Evolutionary conservation across 2,113 vertebrate genomes (phyloP), one percentile per base, ranked within the genome.

Genomic region (Ctenomys sociabilis): DNA sequence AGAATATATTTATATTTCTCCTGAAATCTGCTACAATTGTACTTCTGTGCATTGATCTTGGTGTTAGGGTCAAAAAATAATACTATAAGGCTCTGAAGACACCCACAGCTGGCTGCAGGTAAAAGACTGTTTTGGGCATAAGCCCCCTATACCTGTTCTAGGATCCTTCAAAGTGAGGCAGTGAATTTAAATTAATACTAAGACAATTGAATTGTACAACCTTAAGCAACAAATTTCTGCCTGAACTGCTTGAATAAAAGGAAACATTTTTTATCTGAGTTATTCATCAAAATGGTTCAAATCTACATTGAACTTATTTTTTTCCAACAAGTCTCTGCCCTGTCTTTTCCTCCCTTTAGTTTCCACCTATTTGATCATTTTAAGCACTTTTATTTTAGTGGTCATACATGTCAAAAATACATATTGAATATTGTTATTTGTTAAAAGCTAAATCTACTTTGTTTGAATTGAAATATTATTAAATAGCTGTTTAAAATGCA

Each of bases 1-100:
- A 84, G 63, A 97, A 96, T 54, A 70, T 86, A 93, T 95, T 97
- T 97, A 93, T 68, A 92, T 86, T 92, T 95, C 81, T 13, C 49
- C n/a, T 61, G 80, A 97, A 84, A 90, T 90, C n/a, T 95, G 24
- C 78, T 91, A 70, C 84, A 87, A 95, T 93, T 95, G 95, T 68
- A 68, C 75, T 93, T 96, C 91, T 93, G 84, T 90, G 75, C 17
- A 75, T 87, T 89, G 66, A 84, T 43, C 61, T n/a, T 59, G 14
- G 0, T 90, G 54, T 94, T 81, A 90, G 57, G n/a, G 57, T 94
- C 32, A 52, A 72, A 83, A 16, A 96, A 85, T 37, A 73, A 30
- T 72, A 10, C 3, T 92, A 43, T 21, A 40, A 40, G 68, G 30
- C 8, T 91, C 45, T 78, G 59, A 90, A 78, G 75, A 57, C 21